Conservation (phyloP, 2,888 invertebrate species). For the Amphipoea oculea region DNA sequence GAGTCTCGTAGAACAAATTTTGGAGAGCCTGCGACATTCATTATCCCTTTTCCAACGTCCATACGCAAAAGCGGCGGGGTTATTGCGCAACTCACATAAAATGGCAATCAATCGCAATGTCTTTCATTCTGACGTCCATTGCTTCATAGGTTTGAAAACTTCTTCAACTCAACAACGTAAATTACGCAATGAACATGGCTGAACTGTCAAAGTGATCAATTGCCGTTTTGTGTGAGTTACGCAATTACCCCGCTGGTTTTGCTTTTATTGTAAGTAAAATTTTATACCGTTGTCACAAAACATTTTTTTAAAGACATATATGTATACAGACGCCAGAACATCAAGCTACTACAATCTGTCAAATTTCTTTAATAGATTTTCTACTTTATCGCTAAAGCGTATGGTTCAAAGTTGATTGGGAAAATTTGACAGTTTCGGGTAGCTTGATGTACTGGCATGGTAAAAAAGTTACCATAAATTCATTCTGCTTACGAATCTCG, state of each 20-base stretch:
- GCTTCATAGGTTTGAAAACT: not conserved
- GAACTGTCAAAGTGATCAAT: not conserved
- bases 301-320: not conserved
- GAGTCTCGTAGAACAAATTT: conserved; percentile 13
- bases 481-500: not conserved
- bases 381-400: no score
- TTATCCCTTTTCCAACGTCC: not conserved
- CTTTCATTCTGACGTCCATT: not conserved
- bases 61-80: not conserved
- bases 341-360: no score
- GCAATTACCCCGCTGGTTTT: not conserved
- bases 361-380: no score
- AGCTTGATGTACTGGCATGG: no score
- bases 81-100: not conserved
- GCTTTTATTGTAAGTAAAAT: not conserved
- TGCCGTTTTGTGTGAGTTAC: not conserved
- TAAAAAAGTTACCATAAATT: not conserved
- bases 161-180: not conserved
- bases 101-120: not conserved
- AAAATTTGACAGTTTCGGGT: no score
- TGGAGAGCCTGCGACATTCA: not conserved
- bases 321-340: no score
- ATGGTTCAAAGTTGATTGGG: no score
- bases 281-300: not conserved
- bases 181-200: not conserved